phyloP scores from a whole-genome alignment of 2,888 invertebrate genomes.

The Andrena chrysosceles region DNA sequence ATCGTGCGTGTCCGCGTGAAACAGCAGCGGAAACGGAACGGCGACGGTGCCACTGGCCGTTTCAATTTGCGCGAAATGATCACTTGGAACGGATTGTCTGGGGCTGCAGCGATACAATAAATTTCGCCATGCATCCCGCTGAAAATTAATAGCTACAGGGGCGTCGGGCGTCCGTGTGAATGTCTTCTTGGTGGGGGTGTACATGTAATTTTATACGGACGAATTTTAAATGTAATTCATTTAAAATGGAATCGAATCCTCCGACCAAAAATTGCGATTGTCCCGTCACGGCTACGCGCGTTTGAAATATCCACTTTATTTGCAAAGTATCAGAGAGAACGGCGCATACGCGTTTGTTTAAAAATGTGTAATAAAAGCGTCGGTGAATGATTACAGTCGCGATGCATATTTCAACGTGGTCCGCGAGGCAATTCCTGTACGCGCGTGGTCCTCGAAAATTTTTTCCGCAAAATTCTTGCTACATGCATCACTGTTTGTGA shows the following conservation, averaged over 20 bases:
- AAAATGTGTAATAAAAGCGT: slow-evolving; percentile 30
- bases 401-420: slow-evolving; percentile 47
- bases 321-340: slow-evolving; percentile 36
- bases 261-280: slow-evolving; percentile 46
- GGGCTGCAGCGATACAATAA: slow-evolving; percentile 25
- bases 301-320: slow-evolving; percentile 53
- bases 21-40: slow-evolving; percentile 2
- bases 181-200: neutral
- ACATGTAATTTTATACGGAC: slow-evolving; percentile 37
- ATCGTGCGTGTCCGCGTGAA: slow-evolving; percentile 2
- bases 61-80: slow-evolving; percentile 51
- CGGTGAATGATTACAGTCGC: slow-evolving; percentile 33
- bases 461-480: neutral
- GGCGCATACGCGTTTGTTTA: slow-evolving; percentile 34
- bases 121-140: slow-evolving; percentile 23
- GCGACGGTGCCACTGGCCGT: slow-evolving; percentile 26
- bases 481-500: neutral
- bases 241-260: slow-evolving; percentile 52
- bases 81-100: slow-evolving; percentile 19
- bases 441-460: neutral
- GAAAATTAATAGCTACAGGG: slow-evolving; percentile 33
- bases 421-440: neutral
- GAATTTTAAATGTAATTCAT: slow-evolving; percentile 55
- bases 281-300: slow-evolving; percentile 13
- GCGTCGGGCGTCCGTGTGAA: neutral